Evolutionary conservation across 2,113 vertebrate species (phyloP), one percentile per base, ranked within the genome.

Genomic region (Strix uralensis): DNA sequence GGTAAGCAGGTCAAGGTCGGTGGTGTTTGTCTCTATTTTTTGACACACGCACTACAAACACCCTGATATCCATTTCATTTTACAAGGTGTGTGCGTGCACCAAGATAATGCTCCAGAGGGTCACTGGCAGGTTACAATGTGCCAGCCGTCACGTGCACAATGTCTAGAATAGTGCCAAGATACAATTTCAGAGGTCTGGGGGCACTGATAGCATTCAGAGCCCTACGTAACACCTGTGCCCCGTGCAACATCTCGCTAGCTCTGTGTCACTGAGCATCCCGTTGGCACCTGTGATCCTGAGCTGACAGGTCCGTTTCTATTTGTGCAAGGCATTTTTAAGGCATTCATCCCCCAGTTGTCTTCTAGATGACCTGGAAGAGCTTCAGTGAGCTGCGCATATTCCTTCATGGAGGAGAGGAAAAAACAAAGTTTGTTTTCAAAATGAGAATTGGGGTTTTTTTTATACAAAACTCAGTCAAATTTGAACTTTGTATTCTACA

Each of bases 61-160:
- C 78, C 36, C 81, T 23, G 65, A n/a, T 92, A 93, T 70, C 78
- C 58, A 90, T 95, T 96, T 96, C 74, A 30, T 66, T 89, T 91
- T 82, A 85, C 74, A 94, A 96, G 95, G 94, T 95, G 88, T 52
- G 36, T 79, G 73, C 1, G 1, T 67, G 89, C 84, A 42, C 62
- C 13, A 22, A 42, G 69, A 70, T 73, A 85, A 75, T 0, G 4
- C 83, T 79, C 34, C 77, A 15, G 1, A 82, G 51, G 84, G 90
- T 93, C 92, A 90, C 62, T 44, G 81, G 23, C 84, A 92, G 81
- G 94, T 85, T 95, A 83, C 81, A 58, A 4, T 27, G 77, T 92
- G 88, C 92, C 66, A 71, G 70, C 83, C 19, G 0, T 86, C 86
- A 69, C 13, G 18, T 36, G 34, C 58, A 42, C n/a, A 5, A 5